Percentiles rank a stretch among this genome's conserved stretches.
Evolutionary conservation across 2,113 vertebrate species (phyloP).

Genomic region (Ia io): DNA sequence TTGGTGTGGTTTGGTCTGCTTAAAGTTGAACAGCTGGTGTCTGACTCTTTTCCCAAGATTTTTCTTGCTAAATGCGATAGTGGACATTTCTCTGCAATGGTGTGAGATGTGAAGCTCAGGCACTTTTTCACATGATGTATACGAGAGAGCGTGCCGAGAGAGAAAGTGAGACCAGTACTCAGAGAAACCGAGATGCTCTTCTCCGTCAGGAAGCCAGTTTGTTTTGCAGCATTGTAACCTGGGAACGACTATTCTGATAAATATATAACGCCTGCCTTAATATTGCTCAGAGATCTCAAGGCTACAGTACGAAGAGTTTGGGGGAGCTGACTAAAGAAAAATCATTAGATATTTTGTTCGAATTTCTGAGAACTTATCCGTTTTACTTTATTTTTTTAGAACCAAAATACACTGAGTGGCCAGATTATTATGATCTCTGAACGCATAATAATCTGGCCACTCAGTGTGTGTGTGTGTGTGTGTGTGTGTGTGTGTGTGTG

Average conservation of each 20-base stretch:
- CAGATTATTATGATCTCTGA: too few species aligned
- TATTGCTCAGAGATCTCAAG: not conserved
- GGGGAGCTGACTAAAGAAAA: not conserved
- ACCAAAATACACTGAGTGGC: too few species aligned
- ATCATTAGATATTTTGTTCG: not conserved
- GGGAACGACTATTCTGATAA: too few species aligned
- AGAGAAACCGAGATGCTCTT: not conserved
- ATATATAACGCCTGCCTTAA: not conserved
- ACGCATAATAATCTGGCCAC: too few species aligned
- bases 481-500: too few species aligned
- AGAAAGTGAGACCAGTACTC: not conserved
- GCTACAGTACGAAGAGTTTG: not conserved
- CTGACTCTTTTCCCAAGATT: not conserved
- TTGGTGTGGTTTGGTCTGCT: not conserved
- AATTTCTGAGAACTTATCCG: constrained; percentile 25
- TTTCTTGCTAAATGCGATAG: not conserved
- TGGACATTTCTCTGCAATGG: not conserved
- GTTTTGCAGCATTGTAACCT: too few species aligned
- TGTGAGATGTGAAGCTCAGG: not conserved
- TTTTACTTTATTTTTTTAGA: constrained; percentile 32
- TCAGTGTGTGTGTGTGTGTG: too few species aligned
- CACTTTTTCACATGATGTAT: not conserved
- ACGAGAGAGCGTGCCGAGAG: not conserved
- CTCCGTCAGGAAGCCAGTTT: too few species aligned
- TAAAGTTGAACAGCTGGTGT: not conserved